These are phyloP conservation scores for Setipinna tenuifilis DNA, from an alignment of 2,797 vertebrate genomes.

Conservation along the genomic window DNA sequence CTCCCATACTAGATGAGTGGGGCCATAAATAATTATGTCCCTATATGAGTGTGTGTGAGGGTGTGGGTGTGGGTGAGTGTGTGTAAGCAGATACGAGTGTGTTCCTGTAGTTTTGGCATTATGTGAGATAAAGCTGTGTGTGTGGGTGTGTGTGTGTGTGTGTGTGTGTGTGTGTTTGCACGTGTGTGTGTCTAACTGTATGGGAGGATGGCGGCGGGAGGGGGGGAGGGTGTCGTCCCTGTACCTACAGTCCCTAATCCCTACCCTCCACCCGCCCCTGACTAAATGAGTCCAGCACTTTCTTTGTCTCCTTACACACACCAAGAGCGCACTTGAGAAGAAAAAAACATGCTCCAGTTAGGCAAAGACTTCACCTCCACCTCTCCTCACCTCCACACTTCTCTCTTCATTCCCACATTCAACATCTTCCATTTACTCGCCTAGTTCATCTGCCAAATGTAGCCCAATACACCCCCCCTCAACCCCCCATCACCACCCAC, in stretches of 20 bases:
- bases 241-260: not conserved
- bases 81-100: not conserved
- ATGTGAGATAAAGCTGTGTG: not conserved
- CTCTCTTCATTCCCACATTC: not conserved
- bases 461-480: not conserved
- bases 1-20: not conserved
- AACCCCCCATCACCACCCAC: not conserved
- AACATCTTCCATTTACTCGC: too few species aligned
- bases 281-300: not conserved
- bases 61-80: not conserved
- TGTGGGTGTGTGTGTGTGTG: not conserved
- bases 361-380: not conserved
- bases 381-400: not conserved
- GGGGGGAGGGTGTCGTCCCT: not conserved
- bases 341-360: not conserved
- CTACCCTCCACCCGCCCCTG: not conserved
- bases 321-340: not conserved
- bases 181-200: not conserved
- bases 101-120: not conserved
- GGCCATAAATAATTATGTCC: conserved; percentile 24
- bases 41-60: conserved; percentile 4
- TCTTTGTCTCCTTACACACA: not conserved
- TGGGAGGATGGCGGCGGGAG: too few species aligned
- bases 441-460: too few species aligned
- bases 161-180: conserved; percentile 23